These are phyloP conservation scores for Xenopus laevis DNA, from an alignment of 2,113 vertebrate species.

Conservation along the genomic window DNA sequence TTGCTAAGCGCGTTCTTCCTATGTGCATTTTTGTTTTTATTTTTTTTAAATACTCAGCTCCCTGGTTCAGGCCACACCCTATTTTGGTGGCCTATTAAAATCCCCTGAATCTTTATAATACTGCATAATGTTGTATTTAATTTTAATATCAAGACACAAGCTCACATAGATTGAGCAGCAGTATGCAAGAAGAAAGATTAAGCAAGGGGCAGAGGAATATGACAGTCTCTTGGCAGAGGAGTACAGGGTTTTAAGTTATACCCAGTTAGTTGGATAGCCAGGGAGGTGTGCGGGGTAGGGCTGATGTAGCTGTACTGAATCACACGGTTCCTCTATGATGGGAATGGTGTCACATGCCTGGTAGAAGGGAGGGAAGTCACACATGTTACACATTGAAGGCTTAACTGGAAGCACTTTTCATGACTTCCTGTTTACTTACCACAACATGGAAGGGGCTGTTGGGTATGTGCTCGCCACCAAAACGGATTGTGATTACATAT, in stretches of 20 bases:
- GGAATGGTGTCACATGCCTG: constrained; percentile 76
- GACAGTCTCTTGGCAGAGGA: constrained; percentile 3
- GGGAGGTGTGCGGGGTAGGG: constrained; percentile 64
- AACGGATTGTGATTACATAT: constrained; percentile 87
- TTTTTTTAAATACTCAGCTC: too few relatives aligned
- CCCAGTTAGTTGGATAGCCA: constrained; percentile 71
- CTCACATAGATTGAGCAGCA: background rate
- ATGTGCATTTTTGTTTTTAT: too few relatives aligned
- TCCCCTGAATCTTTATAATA: too few relatives aligned
- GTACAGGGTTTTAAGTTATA: constrained; percentile 51
- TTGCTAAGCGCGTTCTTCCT: too few relatives aligned
- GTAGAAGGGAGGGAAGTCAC: constrained; percentile 61
- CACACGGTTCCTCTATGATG: constrained; percentile 72
- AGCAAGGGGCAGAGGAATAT: constrained; percentile 1
- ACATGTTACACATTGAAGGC: background rate
- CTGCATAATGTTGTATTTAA: too few relatives aligned
- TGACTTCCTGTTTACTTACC: constrained; percentile 63
- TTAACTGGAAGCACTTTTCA: too few relatives aligned
- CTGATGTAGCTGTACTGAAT: constrained; percentile 68
- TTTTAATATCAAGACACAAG: background rate
- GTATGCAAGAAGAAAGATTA: constrained; percentile 3
- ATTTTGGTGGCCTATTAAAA: too few relatives aligned
- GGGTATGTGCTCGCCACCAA: constrained; percentile 86
- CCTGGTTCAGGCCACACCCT: too few relatives aligned
- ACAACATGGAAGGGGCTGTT: constrained; percentile 90